Conservation (phyloP, 2,113 vertebrate species). For the Petrocephalus microphthalmus region DNA sequence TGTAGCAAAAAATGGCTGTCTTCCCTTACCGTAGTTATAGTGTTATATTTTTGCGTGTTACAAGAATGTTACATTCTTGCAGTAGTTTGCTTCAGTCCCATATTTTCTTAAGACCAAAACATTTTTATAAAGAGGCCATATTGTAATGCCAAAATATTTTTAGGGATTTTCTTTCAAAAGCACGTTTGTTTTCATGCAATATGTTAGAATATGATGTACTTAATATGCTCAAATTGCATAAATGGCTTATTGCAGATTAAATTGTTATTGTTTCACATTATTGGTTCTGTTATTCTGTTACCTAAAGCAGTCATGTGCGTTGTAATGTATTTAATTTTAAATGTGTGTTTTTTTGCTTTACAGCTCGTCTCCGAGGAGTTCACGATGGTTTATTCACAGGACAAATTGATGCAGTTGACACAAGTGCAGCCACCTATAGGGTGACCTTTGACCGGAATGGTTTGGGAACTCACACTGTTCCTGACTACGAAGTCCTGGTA, state of each 20-base stretch:
- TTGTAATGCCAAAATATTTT: background rate
- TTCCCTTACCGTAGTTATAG: background rate
- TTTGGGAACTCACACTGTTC: slow-evolving; percentile 93
- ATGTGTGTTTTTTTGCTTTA: background rate
- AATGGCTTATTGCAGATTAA: background rate
- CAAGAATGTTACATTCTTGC: background rate
- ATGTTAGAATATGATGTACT: background rate
- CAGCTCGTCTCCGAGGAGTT: slow-evolving; percentile 86
- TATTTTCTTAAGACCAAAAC: background rate
- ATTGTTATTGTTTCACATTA: background rate
- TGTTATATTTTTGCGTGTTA: background rate
- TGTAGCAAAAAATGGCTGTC: background rate
- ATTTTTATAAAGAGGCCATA: background rate
- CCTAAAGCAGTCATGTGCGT: background rate
- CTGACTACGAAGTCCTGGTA: slow-evolving; percentile 97
- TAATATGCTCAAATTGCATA: background rate
- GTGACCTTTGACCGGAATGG: slow-evolving; percentile 94
- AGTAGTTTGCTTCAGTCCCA: background rate
- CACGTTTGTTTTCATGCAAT: background rate
- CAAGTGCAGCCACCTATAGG: slow-evolving; percentile 89
- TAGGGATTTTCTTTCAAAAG: background rate
- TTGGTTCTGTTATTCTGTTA: background rate
- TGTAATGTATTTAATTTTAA: background rate
- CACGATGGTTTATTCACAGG: slow-evolving; percentile 95
- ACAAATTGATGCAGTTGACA: slow-evolving; percentile 96